Evolutionary conservation across 2,797 vertebrate species (phyloP), one percentile per base, ranked within the genome.

Genomic region (Sebastes hubbsi): DNA sequence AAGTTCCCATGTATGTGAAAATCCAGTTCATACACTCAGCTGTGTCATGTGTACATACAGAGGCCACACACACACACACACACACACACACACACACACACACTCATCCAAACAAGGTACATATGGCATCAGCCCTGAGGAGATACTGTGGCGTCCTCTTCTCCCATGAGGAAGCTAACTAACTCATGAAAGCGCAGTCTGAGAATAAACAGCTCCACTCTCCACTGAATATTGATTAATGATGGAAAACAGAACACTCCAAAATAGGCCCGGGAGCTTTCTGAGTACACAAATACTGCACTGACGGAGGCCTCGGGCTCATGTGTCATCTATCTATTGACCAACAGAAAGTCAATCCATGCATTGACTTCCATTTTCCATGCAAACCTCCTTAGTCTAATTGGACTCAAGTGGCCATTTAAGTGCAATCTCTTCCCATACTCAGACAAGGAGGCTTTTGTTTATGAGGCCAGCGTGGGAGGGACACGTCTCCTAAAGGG

Each of bases 181-280:
- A 86, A 88, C 81, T 93, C 80, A 72, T 78, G 87, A 80, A 87
- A 86, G 80, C 54, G 0, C 75, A 63, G 81, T 58, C 75, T 84
- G 87, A 87, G 66, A 83, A 89, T 84, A 88, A 90, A 92, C 91
- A 84, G 82, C 88, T 80, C 69, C 77, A 76, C 72, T 85, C 77
- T 69, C 38, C 38, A 68, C 81, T 85, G 83, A 88, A 89, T 91
- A 92, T 91, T 84, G 91, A 93, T 91, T 85, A 84, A 89, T 87
- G 80, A 83, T 76, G 69, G 87, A 88, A 88, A 90, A 91, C 88
- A 83, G 78, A 85, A 77, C 75, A 67, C 64, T 85, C 78, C 61
- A 49, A 85, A 89, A 87, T 20, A 83, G 85, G 36, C 85, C 87
- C 34, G 6, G 58, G 85, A 88, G 92, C 81, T 75, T 86, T 86